A percentile compares a stretch with the other conserved stretches of the same genome.
These are phyloP conservation scores for Peromyscus polionotus DNA, from an alignment of 2,113 vertebrate species.

Conservation along the genomic window DNA sequence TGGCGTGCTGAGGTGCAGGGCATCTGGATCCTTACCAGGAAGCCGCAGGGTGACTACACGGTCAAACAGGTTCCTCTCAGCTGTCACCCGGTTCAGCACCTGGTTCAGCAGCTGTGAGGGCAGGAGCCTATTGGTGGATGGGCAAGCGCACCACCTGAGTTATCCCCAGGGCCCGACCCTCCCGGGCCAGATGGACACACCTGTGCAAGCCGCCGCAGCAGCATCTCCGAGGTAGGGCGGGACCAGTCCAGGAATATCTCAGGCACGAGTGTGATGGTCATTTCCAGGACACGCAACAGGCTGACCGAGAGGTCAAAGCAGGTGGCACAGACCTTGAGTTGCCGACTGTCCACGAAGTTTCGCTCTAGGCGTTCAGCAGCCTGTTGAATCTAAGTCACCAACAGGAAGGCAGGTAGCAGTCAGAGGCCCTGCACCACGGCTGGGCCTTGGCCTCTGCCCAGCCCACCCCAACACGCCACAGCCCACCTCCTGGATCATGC, in stretches of 20 bases:
- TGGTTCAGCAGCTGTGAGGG: slow-evolving; percentile 92
- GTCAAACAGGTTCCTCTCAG: slow-evolving; percentile 95
- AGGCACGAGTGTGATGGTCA: slow-evolving; percentile 96
- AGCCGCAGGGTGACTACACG: slow-evolving; percentile 94
- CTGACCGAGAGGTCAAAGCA: slow-evolving; percentile 99
- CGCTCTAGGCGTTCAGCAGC: slow-evolving; percentile 97
- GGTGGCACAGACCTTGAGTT: slow-evolving; percentile 98
- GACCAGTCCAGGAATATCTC: slow-evolving; percentile 98
- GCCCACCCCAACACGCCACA: not conserved
- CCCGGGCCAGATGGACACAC: slow-evolving; percentile 82
- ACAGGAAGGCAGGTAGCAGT: not conserved
- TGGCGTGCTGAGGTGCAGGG: not conserved
- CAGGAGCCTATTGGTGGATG: slow-evolving; percentile 37
- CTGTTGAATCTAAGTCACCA: slow-evolving; percentile 94
- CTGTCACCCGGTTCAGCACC: slow-evolving; percentile 94
- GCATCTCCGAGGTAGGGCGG: slow-evolving; percentile 95
- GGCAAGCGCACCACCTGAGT: not conserved
- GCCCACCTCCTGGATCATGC: slow-evolving; percentile 99
- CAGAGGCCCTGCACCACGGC: not conserved
- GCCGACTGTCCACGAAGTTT: slow-evolving; percentile 98
- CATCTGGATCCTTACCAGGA: slow-evolving; percentile 86
- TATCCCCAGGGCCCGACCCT: not conserved
- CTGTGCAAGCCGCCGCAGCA: slow-evolving; percentile 96
- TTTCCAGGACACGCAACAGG: slow-evolving; percentile 97
- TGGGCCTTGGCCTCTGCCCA: not conserved